phyloP scores from a whole-genome alignment of 53 echinoderm and acorn worm species.

The Temnopleurus reevesii region DNA sequence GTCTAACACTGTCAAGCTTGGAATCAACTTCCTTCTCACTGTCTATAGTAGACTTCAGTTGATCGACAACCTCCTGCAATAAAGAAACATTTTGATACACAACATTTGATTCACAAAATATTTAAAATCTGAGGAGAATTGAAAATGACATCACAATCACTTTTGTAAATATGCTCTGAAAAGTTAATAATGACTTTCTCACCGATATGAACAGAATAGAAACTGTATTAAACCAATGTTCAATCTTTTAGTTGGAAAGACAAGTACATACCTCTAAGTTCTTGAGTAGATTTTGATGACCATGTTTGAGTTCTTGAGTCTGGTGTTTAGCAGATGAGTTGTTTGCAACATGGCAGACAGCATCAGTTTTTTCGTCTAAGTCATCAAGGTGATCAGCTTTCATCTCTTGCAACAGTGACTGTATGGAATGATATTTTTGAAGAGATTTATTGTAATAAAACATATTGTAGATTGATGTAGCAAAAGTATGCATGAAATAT shows the following conservation, averaged over 20 bases:
- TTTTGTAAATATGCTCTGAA: too few relatives aligned
- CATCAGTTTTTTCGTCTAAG: not conserved
- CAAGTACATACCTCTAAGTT: slow-evolving; percentile 31
- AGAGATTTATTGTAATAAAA: too few relatives aligned
- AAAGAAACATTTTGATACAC: not conserved
- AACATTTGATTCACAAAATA: too few relatives aligned
- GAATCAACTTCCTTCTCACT: not conserved
- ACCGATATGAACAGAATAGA: too few relatives aligned
- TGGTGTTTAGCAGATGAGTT: not conserved
- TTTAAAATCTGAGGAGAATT: too few relatives aligned
- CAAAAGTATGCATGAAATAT: too few relatives aligned
- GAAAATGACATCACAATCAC: too few relatives aligned
- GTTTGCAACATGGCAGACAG: not conserved
- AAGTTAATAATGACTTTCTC: too few relatives aligned
- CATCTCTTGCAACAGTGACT: slow-evolving; percentile 21
- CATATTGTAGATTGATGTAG: too few relatives aligned
- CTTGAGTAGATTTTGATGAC: slow-evolving; percentile 2
- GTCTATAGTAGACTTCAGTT: not conserved
- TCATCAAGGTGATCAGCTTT: slow-evolving; percentile 25
- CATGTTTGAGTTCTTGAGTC: slow-evolving; percentile 17
- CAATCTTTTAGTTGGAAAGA: too few relatives aligned
- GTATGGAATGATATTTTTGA: too few relatives aligned
- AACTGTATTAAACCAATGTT: too few relatives aligned
- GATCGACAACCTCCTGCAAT: not conserved
- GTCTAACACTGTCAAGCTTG: not conserved